Conservation (phyloP, 2,888 invertebrate species). For the Epirrhoe alternata region DNA sequence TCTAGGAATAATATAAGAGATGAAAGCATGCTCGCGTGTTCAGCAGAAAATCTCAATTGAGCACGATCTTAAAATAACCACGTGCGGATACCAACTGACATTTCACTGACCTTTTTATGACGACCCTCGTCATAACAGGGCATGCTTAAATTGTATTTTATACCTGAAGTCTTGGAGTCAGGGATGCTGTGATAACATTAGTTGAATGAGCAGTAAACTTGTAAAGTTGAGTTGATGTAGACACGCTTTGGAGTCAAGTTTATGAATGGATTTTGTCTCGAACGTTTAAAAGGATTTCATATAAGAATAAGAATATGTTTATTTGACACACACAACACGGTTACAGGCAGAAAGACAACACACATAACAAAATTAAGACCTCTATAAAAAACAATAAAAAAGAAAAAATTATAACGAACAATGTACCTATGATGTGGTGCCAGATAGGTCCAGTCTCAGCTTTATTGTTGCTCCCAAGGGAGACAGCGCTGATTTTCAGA, state of each 20-base stretch:
- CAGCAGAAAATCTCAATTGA: constrained; percentile 25
- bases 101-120: constrained; percentile 39
- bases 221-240: not conserved
- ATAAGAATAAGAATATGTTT: no score
- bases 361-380: no score
- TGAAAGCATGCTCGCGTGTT: not conserved
- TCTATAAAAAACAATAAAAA: no score
- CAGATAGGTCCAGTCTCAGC: no score
- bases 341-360: no score
- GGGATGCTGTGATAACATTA: not conserved
- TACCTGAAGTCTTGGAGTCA: not conserved
- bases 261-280: not conserved
- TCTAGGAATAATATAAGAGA: not conserved
- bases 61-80: constrained; percentile 30
- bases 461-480: no score
- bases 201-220: not conserved
- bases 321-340: no score
- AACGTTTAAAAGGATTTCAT: not conserved
- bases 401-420: no score
- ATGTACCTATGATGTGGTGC: no score
- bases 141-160: constrained; percentile 26
- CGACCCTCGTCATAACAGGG: constrained; percentile 38
- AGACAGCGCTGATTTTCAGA: no score
- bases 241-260: not conserved
- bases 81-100: constrained; percentile 36